phyloP scores from a whole-genome alignment of 2,797 vertebrate genomes.

The Fundulus diaphanus region DNA sequence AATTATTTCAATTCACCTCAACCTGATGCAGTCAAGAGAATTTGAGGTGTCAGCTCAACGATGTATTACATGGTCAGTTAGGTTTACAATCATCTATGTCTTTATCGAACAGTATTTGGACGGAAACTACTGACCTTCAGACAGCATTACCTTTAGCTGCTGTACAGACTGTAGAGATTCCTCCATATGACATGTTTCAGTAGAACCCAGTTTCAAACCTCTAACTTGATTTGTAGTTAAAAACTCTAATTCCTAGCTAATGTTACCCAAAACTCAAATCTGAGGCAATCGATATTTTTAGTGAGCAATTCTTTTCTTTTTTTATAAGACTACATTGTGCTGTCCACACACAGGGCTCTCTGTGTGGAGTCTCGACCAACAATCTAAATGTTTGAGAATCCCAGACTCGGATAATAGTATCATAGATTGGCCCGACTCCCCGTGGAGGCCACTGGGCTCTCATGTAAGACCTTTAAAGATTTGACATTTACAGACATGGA shows the following conservation, averaged over 20 bases:
- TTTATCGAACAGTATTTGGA: not conserved
- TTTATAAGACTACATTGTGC: constrained; percentile 8
- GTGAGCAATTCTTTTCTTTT: not conserved
- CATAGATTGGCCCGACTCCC: constrained; percentile 46
- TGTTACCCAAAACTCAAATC: not conserved
- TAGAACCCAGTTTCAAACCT: not conserved
- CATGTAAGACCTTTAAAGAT: constrained; percentile 65
- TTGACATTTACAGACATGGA: constrained; percentile 80
- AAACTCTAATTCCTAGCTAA: not conserved
- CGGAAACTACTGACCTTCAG: not conserved
- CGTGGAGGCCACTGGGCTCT: constrained; percentile 43
- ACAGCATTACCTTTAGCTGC: not conserved
- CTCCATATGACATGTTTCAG: not conserved
- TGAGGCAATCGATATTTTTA: not conserved
- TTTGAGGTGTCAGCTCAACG: not conserved
- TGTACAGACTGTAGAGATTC: not conserved
- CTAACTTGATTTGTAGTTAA: not conserved
- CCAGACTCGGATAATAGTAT: constrained; percentile 43
- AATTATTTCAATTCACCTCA: not conserved
- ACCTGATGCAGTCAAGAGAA: not conserved
- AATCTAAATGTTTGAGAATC: constrained; percentile 44
- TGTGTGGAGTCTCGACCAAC: not conserved
- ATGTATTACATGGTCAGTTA: not conserved
- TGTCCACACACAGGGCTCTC: constrained; percentile 4
- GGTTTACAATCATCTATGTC: not conserved